Conservation (phyloP, 1,140 invertebrate genomes). For the Orchesella cincta region DNA sequence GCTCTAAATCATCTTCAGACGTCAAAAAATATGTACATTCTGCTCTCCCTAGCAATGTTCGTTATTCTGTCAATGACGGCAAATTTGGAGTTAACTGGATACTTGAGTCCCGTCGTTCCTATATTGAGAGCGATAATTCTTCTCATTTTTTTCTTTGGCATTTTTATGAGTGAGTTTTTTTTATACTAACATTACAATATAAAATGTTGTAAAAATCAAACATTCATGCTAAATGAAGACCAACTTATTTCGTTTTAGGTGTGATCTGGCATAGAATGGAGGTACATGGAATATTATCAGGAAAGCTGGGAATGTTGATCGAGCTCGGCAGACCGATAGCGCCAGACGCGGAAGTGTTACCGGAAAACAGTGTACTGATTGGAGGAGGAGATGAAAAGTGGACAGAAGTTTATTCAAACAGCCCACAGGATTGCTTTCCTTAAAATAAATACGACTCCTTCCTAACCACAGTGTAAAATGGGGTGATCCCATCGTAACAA, state of each 20-base stretch:
- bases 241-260: slow-evolving; percentile 16
- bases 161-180: slow-evolving; percentile 67
- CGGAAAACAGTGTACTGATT: background rate
- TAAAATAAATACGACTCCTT: background rate
- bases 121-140: slow-evolving; percentile 65
- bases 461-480: too few relatives aligned
- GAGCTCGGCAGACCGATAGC: slow-evolving; percentile 38
- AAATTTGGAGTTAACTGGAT: slow-evolving; percentile 31
- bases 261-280: slow-evolving; percentile 76
- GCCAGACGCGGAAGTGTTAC: background rate
- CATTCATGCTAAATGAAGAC: background rate
- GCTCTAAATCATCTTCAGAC: slow-evolving; percentile 39
- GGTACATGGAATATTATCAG: slow-evolving; percentile 72
- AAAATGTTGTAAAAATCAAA: background rate
- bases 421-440: background rate
- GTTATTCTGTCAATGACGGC: slow-evolving; percentile 29
- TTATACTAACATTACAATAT: slow-evolving; percentile 7
- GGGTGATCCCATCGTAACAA: too few relatives aligned
- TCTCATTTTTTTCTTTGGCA: slow-evolving; percentile 66
- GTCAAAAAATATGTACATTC: slow-evolving; percentile 39
- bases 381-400: background rate
- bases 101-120: slow-evolving; percentile 53
- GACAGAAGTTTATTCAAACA: background rate
- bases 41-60: slow-evolving; percentile 26
- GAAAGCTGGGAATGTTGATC: slow-evolving; percentile 65